phyloP scores from a whole-genome alignment of 2,113 vertebrate genomes.

The Octodon degus region DNA sequence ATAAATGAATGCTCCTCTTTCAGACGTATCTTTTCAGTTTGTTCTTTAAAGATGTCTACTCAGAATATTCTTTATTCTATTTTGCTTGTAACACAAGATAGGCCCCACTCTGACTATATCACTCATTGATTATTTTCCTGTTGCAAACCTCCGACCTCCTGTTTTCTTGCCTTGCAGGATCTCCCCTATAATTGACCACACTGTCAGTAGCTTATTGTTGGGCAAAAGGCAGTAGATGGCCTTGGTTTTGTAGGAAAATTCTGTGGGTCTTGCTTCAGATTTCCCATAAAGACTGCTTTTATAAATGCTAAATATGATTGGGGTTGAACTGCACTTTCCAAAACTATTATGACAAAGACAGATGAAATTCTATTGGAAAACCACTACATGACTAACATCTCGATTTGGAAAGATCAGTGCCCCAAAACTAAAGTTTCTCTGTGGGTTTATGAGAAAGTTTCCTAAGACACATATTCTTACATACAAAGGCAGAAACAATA shows the following conservation, averaged over 20 bases:
- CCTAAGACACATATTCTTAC: constrained; percentile 41
- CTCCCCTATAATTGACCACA: background rate
- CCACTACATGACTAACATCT: constrained; percentile 80
- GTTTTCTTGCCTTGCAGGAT: background rate
- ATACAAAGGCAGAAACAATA: constrained; percentile 52
- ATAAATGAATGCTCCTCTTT: background rate
- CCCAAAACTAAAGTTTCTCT: constrained; percentile 71
- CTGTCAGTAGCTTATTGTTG: background rate
- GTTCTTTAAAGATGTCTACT: constrained; percentile 1
- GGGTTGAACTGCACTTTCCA: constrained; percentile 78
- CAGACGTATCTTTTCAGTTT: background rate
- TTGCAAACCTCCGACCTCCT: background rate
- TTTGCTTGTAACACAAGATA: background rate
- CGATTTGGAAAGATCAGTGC: constrained; percentile 69
- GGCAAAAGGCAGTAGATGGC: constrained; percentile 22
- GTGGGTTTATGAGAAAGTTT: constrained; percentile 76
- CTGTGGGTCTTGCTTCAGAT: constrained; percentile 67
- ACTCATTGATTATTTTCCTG: background rate
- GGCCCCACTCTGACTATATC: background rate
- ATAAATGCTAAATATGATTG: constrained; percentile 70
- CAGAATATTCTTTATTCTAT: background rate
- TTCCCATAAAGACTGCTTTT: constrained; percentile 79
- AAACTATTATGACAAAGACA: constrained; percentile 73
- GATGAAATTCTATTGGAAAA: constrained; percentile 78
- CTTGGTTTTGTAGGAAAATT: constrained; percentile 66